phyloP scores from a whole-genome alignment of 2,113 vertebrate genomes.

The Oreochromis aureus region DNA sequence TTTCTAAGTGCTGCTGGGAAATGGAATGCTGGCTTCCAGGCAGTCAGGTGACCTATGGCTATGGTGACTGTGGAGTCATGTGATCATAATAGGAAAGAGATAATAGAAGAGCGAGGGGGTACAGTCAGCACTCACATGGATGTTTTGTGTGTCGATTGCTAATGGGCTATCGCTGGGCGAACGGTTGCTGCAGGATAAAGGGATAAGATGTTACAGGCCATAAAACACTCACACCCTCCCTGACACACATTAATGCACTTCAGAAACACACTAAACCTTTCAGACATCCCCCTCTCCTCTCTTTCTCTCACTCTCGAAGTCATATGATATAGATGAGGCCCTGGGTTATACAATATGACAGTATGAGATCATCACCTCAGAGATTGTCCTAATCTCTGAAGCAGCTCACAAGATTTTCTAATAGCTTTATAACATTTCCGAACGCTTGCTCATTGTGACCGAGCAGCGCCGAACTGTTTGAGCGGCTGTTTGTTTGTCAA shows the following conservation, averaged over 20 bases:
- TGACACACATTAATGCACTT: slow-evolving; percentile 21
- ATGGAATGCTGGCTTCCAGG: slow-evolving; percentile 41
- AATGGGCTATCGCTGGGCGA: slow-evolving; percentile 49
- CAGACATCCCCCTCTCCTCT: neutral
- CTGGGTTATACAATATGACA: slow-evolving; percentile 36
- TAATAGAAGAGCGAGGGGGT: neutral
- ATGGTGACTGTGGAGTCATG: slow-evolving; percentile 23
- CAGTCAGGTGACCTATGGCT: slow-evolving; percentile 48
- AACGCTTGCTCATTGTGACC: neutral
- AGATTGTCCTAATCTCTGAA: slow-evolving; percentile 29
- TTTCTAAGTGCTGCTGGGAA: slow-evolving; percentile 65
- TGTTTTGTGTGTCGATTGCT: slow-evolving; percentile 20
- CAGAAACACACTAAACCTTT: slow-evolving; percentile 2
- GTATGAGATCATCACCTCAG: slow-evolving; percentile 48
- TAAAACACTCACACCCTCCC: neutral
- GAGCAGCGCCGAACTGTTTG: neutral
- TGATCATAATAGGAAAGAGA: neutral
- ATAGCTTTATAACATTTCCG: slow-evolving; percentile 4
- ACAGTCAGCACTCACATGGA: neutral
- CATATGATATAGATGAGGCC: slow-evolving; percentile 46
- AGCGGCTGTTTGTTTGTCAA: neutral
- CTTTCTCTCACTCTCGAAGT: neutral
- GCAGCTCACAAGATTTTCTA: slow-evolving; percentile 26
- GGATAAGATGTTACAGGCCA: slow-evolving; percentile 25
- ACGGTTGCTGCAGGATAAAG: slow-evolving; percentile 27